These are phyloP conservation scores for Caenorhabditis tropicalis DNA, from an alignment of 1,140 invertebrate species.

Conservation along the genomic window DNA sequence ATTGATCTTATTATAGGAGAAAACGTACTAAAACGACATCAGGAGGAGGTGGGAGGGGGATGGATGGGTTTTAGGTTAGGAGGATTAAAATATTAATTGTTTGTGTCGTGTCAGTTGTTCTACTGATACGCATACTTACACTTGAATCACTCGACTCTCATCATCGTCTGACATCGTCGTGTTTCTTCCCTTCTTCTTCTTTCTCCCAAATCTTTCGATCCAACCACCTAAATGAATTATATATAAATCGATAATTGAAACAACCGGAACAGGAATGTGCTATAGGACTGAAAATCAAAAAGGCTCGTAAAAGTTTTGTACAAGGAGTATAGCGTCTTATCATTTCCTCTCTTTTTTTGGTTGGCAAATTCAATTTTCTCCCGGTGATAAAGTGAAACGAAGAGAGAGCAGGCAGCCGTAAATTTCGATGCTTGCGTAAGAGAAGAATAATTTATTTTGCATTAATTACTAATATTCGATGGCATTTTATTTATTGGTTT, in stretches of 20 bases:
- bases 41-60: no score
- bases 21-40: background rate
- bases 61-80: background rate
- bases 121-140: background rate
- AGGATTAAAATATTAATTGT: conserved; percentile 1
- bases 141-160: background rate
- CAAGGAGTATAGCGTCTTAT: background rate
- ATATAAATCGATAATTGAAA: background rate
- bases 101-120: background rate
- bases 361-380: conserved; percentile 39
- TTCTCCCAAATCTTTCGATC: background rate
- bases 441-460: background rate
- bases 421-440: background rate
- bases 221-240: no score
- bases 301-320: conserved; percentile 6
- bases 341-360: background rate
- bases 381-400: background rate
- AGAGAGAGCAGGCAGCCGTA: background rate
- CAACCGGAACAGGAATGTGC: conserved; percentile 20
- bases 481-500: background rate
- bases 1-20: conserved; percentile 1
- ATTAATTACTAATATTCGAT: background rate
- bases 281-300: conserved; percentile 10
- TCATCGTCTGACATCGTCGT: background rate
- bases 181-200: background rate